phyloP scores from a whole-genome alignment of 1,140 invertebrate genomes.

The Mya arenaria region DNA sequence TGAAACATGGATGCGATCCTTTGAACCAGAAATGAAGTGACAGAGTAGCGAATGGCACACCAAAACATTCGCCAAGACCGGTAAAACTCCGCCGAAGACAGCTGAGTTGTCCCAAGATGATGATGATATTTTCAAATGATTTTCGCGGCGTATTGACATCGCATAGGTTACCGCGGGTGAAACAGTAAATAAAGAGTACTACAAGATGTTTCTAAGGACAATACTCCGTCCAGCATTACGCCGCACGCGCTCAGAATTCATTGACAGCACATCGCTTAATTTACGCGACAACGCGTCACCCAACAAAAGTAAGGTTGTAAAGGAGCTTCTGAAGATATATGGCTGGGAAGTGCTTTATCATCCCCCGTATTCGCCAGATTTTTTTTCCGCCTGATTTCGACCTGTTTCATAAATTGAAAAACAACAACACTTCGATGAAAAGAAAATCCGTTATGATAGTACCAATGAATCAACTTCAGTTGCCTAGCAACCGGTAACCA shows the following conservation, averaged over 20 bases:
- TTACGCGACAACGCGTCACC: slow-evolving; percentile 12
- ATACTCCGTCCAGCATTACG: slow-evolving; percentile 26
- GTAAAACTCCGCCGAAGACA: no score
- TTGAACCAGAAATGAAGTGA: background rate
- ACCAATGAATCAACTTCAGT: no score
- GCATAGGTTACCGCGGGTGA: slow-evolving; percentile 12
- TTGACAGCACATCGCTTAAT: slow-evolving; percentile 19
- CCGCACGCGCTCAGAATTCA: slow-evolving; percentile 3
- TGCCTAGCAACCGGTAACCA: no score
- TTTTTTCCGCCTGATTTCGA: no score
- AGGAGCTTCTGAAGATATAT: slow-evolving; percentile 21
- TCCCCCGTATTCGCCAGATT: background rate
- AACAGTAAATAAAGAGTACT: no score
- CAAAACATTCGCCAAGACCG: background rate
- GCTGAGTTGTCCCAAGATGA: background rate
- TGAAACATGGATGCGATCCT: slow-evolving; percentile 1
- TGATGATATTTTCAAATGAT: no score
- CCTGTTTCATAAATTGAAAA: no score
- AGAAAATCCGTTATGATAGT: no score
- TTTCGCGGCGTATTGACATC: background rate
- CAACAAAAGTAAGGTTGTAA: slow-evolving; percentile 22
- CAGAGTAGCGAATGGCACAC: background rate
- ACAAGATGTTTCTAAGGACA: background rate
- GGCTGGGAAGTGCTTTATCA: slow-evolving; percentile 13
- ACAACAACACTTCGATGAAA: no score